Percentiles rank a stretch among this genome's conserved stretches.
Evolutionary conservation across 1,140 invertebrate genomes (phyloP).

Genomic region (Nasonia giraulti): DNA sequence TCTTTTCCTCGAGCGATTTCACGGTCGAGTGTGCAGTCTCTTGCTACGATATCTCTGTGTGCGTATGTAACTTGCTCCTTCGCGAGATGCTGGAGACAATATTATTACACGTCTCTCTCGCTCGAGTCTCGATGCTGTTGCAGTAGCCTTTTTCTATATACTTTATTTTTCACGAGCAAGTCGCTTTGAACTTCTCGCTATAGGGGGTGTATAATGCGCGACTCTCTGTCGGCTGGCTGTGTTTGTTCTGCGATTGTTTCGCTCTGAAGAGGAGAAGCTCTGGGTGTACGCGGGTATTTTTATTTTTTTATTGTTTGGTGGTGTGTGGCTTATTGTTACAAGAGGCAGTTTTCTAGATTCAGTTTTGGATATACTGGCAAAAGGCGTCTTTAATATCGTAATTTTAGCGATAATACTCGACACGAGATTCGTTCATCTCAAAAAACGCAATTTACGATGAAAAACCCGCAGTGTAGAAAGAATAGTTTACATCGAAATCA

Average conservation of each 20-base stretch:
- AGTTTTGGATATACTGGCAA: background rate
- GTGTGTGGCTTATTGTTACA: background rate
- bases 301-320: background rate
- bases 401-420: background rate
- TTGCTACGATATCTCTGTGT: background rate
- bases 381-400: background rate
- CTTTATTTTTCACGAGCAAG: background rate
- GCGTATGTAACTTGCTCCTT: background rate
- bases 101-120: background rate
- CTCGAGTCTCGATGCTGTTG: no score
- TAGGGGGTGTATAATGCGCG: background rate
- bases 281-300: background rate
- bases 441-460: background rate
- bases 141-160: background rate
- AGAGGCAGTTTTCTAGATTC: background rate
- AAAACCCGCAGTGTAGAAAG: background rate
- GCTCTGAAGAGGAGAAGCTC: background rate
- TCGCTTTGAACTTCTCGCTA: background rate
- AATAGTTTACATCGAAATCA: background rate
- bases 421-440: background rate
- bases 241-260: background rate
- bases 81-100: background rate
- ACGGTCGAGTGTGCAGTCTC: background rate
- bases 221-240: no score
- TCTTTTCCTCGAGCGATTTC: constrained; percentile 15